These are phyloP conservation scores for Polymixis lichenea DNA, from an alignment of 2,888 invertebrate species.

Conservation along the genomic window DNA sequence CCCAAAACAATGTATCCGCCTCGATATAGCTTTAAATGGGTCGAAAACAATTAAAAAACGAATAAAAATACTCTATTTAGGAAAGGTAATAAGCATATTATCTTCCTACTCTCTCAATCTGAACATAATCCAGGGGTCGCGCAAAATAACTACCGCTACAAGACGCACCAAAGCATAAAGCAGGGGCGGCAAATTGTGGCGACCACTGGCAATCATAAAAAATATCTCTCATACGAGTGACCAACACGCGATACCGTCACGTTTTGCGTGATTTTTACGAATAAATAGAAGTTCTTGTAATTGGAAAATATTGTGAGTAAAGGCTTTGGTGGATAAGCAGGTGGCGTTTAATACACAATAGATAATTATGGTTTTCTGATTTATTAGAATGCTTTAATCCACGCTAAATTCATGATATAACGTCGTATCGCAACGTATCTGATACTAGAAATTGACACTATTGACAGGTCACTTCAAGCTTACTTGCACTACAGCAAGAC, in stretches of 20 bases:
- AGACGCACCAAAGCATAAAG: constrained; percentile 83
- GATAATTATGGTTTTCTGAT: neutral
- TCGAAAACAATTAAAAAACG: neutral
- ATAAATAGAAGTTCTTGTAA: constrained; percentile 47
- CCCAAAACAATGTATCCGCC: neutral
- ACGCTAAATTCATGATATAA: neutral
- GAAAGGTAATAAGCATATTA: neutral
- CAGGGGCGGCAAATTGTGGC: constrained; percentile 77
- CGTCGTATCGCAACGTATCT: too few species aligned
- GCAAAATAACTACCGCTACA: constrained; percentile 77
- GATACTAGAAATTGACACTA: too few species aligned
- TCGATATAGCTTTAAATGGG: neutral
- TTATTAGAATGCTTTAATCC: neutral
- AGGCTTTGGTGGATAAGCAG: neutral
- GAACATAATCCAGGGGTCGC: constrained; percentile 69
- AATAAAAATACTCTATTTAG: neutral
- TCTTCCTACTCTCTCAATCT: constrained; percentile 54
- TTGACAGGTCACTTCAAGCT: too few species aligned
- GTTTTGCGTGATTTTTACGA: constrained; percentile 49
- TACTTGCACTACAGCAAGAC: too few species aligned
- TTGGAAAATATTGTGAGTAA: constrained; percentile 17
- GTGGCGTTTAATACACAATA: neutral
- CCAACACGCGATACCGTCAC: constrained; percentile 70
- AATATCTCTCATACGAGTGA: constrained; percentile 71
- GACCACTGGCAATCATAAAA: constrained; percentile 71